Conservation (phyloP, 2,888 invertebrate species). For the Lobophora halterata region DNA sequence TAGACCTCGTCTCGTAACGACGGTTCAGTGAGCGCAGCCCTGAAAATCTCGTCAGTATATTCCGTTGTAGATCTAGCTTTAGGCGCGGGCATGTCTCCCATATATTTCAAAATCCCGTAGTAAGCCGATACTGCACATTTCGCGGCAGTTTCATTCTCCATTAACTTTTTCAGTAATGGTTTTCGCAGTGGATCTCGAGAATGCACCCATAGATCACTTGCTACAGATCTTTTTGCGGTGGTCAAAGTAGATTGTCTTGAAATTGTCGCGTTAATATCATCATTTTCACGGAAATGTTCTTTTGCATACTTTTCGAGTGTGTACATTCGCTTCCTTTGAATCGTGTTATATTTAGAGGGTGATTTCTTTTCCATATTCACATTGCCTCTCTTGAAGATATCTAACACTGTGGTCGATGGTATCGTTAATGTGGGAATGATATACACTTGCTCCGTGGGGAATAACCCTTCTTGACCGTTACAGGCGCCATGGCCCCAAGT, state of each 20-base stretch:
- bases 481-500: constrained; percentile 88
- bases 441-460: constrained; percentile 92
- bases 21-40: constrained; percentile 86
- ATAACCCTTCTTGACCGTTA: constrained; percentile 88
- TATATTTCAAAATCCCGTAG: constrained; percentile 86
- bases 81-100: constrained; percentile 95
- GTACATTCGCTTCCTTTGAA: constrained; percentile 86
- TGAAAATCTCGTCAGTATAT: constrained; percentile 94
- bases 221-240: constrained; percentile 82
- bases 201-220: constrained; percentile 91
- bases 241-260: constrained; percentile 84
- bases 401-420: constrained; percentile 85
- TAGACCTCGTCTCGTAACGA: constrained; percentile 93
- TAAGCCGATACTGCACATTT: constrained; percentile 88
- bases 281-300: constrained; percentile 87
- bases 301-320: constrained; percentile 91
- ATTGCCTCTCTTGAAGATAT: constrained; percentile 82
- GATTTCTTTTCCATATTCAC: constrained; percentile 65
- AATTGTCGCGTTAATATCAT: constrained; percentile 72
- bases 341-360: constrained; percentile 74
- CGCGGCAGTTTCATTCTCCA: constrained; percentile 84
- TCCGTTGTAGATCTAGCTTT: constrained; percentile 88
- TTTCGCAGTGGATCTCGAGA: constrained; percentile 90
- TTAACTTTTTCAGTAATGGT: constrained; percentile 89
- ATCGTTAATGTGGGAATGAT: constrained; percentile 90